Evolutionary conservation across 2,888 invertebrate species (phyloP), one percentile per base, ranked within the genome.

Genomic region (Caenorhabditis angaria): DNA sequence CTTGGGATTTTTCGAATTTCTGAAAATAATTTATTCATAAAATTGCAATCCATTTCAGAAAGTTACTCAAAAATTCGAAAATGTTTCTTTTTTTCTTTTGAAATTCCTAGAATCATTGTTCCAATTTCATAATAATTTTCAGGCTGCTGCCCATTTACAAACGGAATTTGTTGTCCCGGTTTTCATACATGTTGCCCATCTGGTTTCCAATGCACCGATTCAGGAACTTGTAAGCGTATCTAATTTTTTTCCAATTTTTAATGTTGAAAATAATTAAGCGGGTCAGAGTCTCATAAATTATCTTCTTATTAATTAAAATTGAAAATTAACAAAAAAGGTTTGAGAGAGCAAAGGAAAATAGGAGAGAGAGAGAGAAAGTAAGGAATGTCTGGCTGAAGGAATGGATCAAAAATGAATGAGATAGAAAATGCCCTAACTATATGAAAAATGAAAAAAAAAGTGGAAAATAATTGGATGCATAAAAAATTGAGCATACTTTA

Each of bases 141-240:
- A 78, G 78, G 76, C 20, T 78, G 78, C 58, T 78, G 78, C 55
- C 78, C 78, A 12, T 78, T 76, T 61, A 66, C 76, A 8, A 61
- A 47, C 18, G 78, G 71, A 18, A 62, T 53, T 0, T 78, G 78
- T 24, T 78, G 78, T 47, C 68, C 73, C 1, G 61, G 61, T 1
- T 32, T 41, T 5, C 41, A 47, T 20, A 47, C 27, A 12, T 78
- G 78, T 35, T 78, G 78, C 53, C 78, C 78, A 3, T 53, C 78
- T 12, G 78, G 78, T 1, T 78, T 78, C 51, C 35, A 48, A 0
- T 78, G 78, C 41, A 51, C 66, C 12, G 59, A 47, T n/a, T 60
- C 57, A 1, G 78, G 74, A 22, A 67, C 66, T 5, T 71, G 71
- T 57, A 47, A 27, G 24, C 48, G 25, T 2, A 12, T 25, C 51